Percentiles rank a stretch among this genome's conserved stretches.
phyloP scores from a whole-genome alignment of 2,888 invertebrate genomes.

The Criorhina ranunculi region DNA sequence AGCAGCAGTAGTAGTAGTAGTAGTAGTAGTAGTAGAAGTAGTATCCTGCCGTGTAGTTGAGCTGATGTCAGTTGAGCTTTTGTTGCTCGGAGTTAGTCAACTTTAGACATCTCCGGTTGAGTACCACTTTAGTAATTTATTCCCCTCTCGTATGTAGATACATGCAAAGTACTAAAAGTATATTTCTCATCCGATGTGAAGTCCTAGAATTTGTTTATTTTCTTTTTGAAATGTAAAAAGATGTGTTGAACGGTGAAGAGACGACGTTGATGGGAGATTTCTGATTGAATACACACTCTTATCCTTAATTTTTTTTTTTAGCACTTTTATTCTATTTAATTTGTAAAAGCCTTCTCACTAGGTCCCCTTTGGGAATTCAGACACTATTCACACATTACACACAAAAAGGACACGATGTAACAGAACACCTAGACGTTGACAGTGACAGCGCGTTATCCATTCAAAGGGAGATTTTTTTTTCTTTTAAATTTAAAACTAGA shows the following conservation, averaged over 20 bases:
- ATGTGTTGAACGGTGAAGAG: conserved; percentile 18
- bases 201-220: conserved; percentile 54
- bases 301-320: conserved; percentile 48
- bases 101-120: conserved; percentile 69
- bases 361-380: conserved; percentile 7
- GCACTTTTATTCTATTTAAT: conserved; percentile 54
- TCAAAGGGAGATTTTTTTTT: conserved; percentile 6
- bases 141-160: conserved; percentile 73
- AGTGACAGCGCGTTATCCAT: conserved; percentile 30
- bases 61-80: conserved; percentile 55
- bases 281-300: conserved; percentile 64
- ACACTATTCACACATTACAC: conserved; percentile 48
- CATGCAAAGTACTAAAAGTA: conserved; percentile 59
- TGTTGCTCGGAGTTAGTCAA: conserved; percentile 44
- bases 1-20: conserved; percentile 21
- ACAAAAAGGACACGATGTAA: conserved; percentile 13
- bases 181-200: conserved; percentile 66
- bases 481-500: conserved; percentile 28
- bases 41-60: conserved; percentile 8
- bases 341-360: conserved; percentile 5
- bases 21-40: conserved; percentile 27
- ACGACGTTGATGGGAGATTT: conserved; percentile 35
- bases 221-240: conserved; percentile 23
- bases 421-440: background rate
- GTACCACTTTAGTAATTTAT: conserved; percentile 75